Base-by-base conservation (phyloP, 2,888 invertebrate genomes). In the Cetonia aurata region DNA sequence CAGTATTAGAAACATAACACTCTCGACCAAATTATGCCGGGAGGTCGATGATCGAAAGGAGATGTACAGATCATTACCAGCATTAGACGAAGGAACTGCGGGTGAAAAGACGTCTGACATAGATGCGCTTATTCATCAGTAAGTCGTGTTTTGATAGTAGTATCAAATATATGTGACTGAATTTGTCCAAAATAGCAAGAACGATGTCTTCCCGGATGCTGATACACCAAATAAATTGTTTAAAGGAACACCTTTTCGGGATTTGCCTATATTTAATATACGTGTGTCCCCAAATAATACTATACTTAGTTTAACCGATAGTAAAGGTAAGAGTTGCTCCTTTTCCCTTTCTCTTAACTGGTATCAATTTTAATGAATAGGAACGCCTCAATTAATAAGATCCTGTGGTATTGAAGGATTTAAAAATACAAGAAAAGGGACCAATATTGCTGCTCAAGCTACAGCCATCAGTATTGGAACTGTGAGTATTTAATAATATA, bases 381-480 rank as follows among this genome's bases (percentile, higher is more conserved):
- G 90, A 70, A 77, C 80, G 3, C 83, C 87, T 0, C 88, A 91
- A 79, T 76, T 93, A 9, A 87, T 91, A 17, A 86, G 91, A 46
- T 92, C 94, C 0, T 93, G 95, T 85, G 97, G 98, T 0, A 88
- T 92, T 77, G 98, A 98, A 83, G 98, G 98, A 4, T 99, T 97
- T 80, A 97, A 96, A 85, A 95, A 98, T 83, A 92, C 96, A 0
- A 91, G 93, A 77, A 98, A 98, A 85, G 98, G 98, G 73, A 98
- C 98, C 3, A 98, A 96, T 82, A 93, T 98, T 79, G 98, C 98
- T 46, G 98, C 97, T 1, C 98, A 99, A 85, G 94, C 97, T 10
- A 95, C 97, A 25, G 98, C 95, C 25, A 90, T 96, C 67, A 90
- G 88, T 70, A 85, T 96, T 77, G 92, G 93, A 75, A 86, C 86